These are phyloP conservation scores for Myanophis thanlyinensis DNA, from an alignment of 2,113 vertebrate species.

Conservation along the genomic window DNA sequence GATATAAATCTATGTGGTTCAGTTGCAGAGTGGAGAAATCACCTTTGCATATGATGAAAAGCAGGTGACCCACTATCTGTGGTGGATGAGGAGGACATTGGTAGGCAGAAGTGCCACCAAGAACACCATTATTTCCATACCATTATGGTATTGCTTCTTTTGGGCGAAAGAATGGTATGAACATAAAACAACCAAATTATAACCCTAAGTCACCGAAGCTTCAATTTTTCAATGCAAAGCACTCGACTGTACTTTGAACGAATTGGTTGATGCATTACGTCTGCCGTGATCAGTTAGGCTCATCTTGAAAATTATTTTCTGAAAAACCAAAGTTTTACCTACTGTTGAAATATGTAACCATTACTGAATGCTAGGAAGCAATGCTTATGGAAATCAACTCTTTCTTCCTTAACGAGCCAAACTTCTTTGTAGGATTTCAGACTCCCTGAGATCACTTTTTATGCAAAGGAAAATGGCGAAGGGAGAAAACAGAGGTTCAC, in stretches of 20 bases:
- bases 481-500: constrained; percentile 80
- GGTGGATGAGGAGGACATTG: background rate
- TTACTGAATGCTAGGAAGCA: background rate
- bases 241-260: background rate
- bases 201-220: background rate
- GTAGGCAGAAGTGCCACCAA: background rate
- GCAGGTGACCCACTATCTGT: background rate
- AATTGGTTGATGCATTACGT: background rate
- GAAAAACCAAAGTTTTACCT: background rate
- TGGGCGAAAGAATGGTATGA: background rate
- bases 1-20: background rate
- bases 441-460: constrained; percentile 85
- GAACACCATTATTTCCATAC: background rate
- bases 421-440: constrained; percentile 79
- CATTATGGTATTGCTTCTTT: background rate
- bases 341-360: too few relatives aligned
- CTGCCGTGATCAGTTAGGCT: background rate
- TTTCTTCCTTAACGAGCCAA: accelerated
- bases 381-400: background rate
- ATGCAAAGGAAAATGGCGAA: constrained; percentile 81
- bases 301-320: background rate
- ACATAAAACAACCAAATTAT: background rate
- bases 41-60: background rate
- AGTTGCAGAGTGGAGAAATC: background rate
- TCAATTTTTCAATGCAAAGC: background rate